Percentiles rank a stretch among this genome's conserved stretches.
phyloP scores from a whole-genome alignment of 1,140 invertebrate genomes.

The Battus philenor region DNA sequence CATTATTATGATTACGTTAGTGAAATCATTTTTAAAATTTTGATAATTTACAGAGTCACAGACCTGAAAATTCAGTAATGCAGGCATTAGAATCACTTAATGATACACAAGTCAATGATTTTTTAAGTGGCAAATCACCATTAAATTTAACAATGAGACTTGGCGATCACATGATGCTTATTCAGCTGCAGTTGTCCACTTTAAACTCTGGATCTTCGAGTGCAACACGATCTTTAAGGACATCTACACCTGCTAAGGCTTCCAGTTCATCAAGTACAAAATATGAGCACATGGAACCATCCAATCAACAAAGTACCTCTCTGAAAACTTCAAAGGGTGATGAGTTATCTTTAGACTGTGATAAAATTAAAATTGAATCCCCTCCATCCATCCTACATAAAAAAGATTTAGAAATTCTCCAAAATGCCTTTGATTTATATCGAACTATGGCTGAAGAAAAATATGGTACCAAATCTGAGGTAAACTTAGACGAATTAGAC shows the following conservation, averaged over 20 bases:
- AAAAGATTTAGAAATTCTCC: conserved; percentile 75
- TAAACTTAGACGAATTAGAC: conserved; percentile 43
- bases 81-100: conserved; percentile 95
- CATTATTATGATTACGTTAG: no score
- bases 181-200: conserved; percentile 94
- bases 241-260: conserved; percentile 50
- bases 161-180: conserved; percentile 97
- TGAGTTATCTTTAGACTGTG: conserved; percentile 27
- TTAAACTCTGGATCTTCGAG: conserved; percentile 74
- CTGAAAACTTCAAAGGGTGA: conserved; percentile 35
- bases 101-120: conserved; percentile 96
- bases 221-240: conserved; percentile 48
- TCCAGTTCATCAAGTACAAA: conserved; percentile 38
- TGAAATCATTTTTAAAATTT: no score
- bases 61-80: conserved; percentile 95
- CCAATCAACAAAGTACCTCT: conserved; percentile 44
- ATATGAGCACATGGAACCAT: conserved; percentile 43
- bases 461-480: conserved; percentile 47
- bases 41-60: conserved; percentile 84
- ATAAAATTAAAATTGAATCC: conserved; percentile 40
- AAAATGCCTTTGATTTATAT: conserved; percentile 75
- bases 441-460: conserved; percentile 67
- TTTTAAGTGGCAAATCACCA: conserved; percentile 94
- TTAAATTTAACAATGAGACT: conserved; percentile 95
- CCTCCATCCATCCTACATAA: conserved; percentile 59